Evolutionary conservation across 23 tunicate species (phyloP).

Genomic region (Styela clava): DNA sequence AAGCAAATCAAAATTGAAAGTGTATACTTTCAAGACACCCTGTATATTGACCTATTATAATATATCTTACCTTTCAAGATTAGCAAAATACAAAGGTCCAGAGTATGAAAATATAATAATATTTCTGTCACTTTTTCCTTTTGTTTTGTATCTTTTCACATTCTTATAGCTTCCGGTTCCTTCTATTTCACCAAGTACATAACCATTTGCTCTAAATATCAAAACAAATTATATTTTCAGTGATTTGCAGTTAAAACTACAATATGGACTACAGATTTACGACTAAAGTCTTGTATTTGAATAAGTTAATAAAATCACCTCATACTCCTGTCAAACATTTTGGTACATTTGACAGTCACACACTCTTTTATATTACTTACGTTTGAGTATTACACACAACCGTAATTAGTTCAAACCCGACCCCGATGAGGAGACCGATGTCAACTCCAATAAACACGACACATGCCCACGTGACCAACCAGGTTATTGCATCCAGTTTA

Average conservation of each 20-base stretch:
- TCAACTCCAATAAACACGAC: slow-evolving; percentile 82
- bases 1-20: no score
- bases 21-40: no score
- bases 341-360: no score
- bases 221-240: no score
- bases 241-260: no score
- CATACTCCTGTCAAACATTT: no score
- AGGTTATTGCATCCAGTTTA: slow-evolving; percentile 62
- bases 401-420: slow-evolving; percentile 55
- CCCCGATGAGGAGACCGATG: slow-evolving; percentile 59
- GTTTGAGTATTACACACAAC: slow-evolving; percentile 55
- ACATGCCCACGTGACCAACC: slow-evolving; percentile 83
- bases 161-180: slow-evolving; percentile 3
- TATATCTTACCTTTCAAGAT: slow-evolving; percentile 77
- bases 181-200: slow-evolving; percentile 16
- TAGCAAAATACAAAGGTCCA: slow-evolving; percentile 67
- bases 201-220: slow-evolving; percentile 5
- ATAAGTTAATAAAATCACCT: no score
- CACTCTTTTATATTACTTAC: no score
- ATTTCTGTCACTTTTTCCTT: slow-evolving; percentile 6
- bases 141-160: not conserved
- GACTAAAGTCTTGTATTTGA: no score
- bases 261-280: no score
- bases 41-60: no score
- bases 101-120: slow-evolving; percentile 48